Conservation (phyloP, 1,140 invertebrate genomes). For the Globodera ellingtonae region DNA sequence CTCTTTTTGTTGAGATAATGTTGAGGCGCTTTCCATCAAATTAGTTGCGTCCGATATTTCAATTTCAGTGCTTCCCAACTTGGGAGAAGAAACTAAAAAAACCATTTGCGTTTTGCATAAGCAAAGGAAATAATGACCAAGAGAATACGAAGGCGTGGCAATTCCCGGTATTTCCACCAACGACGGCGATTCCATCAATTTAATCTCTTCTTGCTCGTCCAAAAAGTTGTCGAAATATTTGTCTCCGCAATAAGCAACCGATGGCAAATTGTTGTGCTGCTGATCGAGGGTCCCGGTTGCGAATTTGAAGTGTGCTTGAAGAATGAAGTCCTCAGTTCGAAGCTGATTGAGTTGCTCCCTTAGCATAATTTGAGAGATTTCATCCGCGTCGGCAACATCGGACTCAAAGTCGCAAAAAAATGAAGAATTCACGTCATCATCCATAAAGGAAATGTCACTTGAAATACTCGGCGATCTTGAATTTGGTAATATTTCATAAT, state of each 20-base stretch:
- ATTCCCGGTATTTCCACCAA: constrained; percentile 5
- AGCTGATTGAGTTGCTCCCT: background rate
- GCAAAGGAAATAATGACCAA: background rate
- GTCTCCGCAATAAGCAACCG: background rate
- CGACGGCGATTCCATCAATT: constrained; percentile 10
- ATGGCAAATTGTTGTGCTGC: background rate
- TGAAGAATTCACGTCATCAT: background rate
- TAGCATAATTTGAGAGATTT: background rate
- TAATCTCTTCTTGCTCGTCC: constrained; percentile 30
- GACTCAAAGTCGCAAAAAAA: background rate
- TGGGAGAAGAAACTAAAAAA: background rate
- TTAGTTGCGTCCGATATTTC: background rate
- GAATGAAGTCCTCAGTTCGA: background rate
- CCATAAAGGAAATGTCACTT: no score
- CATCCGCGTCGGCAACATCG: background rate
- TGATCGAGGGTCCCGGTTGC: background rate
- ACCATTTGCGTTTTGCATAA: background rate
- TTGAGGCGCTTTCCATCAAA: background rate
- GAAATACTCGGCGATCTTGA: no score
- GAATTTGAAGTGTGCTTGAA: constrained; percentile 3
- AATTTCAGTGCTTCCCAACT: background rate
- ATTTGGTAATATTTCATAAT: no score
- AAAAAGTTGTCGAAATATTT: constrained; percentile 4
- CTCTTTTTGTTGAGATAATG: background rate
- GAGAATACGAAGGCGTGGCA: constrained; percentile 2